A percentile compares a stretch with the other conserved stretches of the same genome.
These are phyloP conservation scores for Sebastes schlegelii DNA, from an alignment of 2,113 vertebrate species.

Conservation along the genomic window DNA sequence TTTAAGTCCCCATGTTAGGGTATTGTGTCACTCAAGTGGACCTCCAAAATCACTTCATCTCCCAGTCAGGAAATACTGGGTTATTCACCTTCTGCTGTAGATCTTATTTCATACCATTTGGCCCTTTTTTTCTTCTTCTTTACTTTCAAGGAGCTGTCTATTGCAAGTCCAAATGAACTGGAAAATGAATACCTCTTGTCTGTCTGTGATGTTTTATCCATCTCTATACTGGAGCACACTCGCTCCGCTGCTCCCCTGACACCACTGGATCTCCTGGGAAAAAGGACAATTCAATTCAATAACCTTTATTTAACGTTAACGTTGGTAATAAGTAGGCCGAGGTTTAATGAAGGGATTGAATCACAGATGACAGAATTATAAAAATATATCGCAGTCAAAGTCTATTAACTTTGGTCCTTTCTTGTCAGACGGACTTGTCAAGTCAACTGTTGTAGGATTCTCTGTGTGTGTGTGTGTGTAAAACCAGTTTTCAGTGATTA, in stretches of 20 bases:
- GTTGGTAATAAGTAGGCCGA: constrained; percentile 48
- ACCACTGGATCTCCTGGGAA: constrained; percentile 43
- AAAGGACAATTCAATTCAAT: constrained; percentile 57
- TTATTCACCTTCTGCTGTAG: too few relatives aligned
- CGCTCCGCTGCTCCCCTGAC: constrained; percentile 23
- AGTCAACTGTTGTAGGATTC: constrained; percentile 16
- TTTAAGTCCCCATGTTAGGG: too few relatives aligned
- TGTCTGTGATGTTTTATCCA: constrained; percentile 4
- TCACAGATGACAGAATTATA: constrained; percentile 49
- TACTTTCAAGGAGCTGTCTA: neutral
- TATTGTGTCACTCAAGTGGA: too few relatives aligned
- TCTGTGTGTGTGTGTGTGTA: constrained; percentile 5
- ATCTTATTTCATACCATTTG: neutral
- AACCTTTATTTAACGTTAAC: constrained; percentile 69
- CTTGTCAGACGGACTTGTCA: constrained; percentile 17
- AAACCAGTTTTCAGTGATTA: constrained; percentile 41
- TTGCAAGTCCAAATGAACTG: neutral
- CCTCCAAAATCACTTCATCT: too few relatives aligned
- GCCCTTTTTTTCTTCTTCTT: neutral
- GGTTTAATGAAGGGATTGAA: constrained; percentile 56
- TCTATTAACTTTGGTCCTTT: constrained; percentile 34
- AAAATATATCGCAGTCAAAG: constrained; percentile 37
- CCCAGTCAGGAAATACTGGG: neutral
- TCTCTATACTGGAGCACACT: constrained; percentile 14
- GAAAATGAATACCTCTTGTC: constrained; percentile 6